Evolutionary conservation across 2,888 invertebrate species (phyloP).

Genomic region (Hirtodrosophila confusa): DNA sequence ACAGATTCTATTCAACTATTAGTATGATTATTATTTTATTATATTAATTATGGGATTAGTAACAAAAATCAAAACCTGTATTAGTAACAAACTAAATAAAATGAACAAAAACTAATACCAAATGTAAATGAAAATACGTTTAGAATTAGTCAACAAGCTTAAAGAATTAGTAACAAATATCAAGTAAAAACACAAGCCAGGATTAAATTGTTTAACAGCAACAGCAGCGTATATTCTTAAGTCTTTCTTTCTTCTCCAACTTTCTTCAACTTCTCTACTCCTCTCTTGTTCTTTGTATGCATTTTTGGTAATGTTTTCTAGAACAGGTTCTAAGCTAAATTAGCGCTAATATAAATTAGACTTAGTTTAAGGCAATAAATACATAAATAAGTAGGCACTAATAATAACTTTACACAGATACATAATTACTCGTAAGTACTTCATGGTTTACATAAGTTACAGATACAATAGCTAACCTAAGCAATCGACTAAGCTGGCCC

Average conservation of each 20-base stretch:
- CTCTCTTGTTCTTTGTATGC: conserved; percentile 22
- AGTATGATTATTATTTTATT: too few relatives aligned
- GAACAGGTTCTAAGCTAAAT: conserved; percentile 48
- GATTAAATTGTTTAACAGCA: conserved; percentile 72
- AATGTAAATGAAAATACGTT: conserved; percentile 5
- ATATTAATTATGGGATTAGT: not conserved
- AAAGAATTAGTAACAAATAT: conserved; percentile 52
- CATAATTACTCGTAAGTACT: conserved; percentile 33
- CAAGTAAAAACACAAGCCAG: conserved; percentile 71
- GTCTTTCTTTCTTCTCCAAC: conserved; percentile 32
- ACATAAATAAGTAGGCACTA: conserved; percentile 72
- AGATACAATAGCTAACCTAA: conserved; percentile 45
- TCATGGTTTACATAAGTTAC: conserved; percentile 30
- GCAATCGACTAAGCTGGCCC: conserved; percentile 23
- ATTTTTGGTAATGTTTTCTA: conserved; percentile 60
- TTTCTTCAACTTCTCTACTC: conserved; percentile 14
- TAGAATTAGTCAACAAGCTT: conserved; percentile 55
- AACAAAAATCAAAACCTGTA: not conserved
- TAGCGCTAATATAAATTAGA: conserved; percentile 61
- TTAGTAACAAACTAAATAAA: conserved; percentile 11
- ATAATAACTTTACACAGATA: conserved; percentile 49
- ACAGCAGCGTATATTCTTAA: conserved; percentile 69
- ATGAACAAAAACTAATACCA: not conserved
- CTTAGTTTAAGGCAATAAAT: conserved; percentile 73
- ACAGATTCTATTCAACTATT: too few relatives aligned